phyloP scores from a whole-genome alignment of 2,797 vertebrate species.

The Rhadinocentrus ornatus region DNA sequence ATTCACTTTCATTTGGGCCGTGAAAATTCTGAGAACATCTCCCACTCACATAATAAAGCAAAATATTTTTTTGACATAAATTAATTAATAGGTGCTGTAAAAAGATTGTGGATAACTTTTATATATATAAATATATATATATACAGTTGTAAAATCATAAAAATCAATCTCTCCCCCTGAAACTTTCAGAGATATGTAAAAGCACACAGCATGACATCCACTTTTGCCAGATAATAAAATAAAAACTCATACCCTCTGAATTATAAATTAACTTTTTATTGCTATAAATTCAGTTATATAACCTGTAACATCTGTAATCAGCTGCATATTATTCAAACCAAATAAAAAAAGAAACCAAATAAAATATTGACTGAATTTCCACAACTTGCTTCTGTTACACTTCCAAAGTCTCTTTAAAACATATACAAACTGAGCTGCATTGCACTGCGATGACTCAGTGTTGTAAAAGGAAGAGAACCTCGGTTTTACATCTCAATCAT shows the following conservation, averaged over 20 bases:
- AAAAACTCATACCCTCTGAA: background rate
- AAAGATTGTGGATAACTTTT: too few relatives aligned
- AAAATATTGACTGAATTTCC: conserved; percentile 26
- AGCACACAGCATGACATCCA: conserved; percentile 13
- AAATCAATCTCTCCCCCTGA: background rate
- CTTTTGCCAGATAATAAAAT: conserved; percentile 12
- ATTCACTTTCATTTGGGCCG: too few relatives aligned
- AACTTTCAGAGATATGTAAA: conserved; percentile 20
- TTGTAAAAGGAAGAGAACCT: conserved; percentile 64
- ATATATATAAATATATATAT: too few relatives aligned
- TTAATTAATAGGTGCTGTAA: too few relatives aligned
- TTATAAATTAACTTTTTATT: conserved; percentile 5
- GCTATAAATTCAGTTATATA: conserved; percentile 21
- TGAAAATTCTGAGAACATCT: too few relatives aligned
- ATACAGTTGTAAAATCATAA: too few relatives aligned
- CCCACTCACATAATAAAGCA: too few relatives aligned
- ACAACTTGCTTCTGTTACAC: conserved; percentile 38
- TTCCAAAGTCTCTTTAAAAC: conserved; percentile 55
- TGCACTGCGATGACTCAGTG: conserved; percentile 54
- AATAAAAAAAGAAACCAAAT: background rate
- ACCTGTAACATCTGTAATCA: conserved; percentile 12
- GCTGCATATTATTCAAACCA: conserved; percentile 6
- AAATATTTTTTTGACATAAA: too few relatives aligned
- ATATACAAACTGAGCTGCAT: conserved; percentile 52
- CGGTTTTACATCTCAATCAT: conserved; percentile 74